phyloP scores from a whole-genome alignment of 2,888 invertebrate species.

The Himalopsyche anomala region DNA sequence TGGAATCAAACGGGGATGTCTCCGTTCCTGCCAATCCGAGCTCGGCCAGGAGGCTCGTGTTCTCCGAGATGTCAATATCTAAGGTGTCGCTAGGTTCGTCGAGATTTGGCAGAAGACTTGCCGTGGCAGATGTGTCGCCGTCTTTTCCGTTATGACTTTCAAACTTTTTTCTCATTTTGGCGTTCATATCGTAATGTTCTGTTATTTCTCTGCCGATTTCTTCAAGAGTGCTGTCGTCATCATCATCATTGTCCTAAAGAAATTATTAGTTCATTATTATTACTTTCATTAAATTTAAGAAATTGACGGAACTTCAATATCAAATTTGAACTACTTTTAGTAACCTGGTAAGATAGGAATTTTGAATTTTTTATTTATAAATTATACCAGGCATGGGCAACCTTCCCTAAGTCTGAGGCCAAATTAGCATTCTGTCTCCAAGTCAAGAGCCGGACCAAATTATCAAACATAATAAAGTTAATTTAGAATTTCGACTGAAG shows the following conservation, averaged over 20 bases:
- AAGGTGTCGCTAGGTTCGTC: constrained; percentile 62
- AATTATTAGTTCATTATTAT: neutral
- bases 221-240: constrained; percentile 77
- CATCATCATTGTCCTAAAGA: constrained; percentile 73
- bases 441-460: no score
- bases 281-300: constrained; percentile 43
- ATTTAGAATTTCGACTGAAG: no score
- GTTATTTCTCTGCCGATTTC: constrained; percentile 74
- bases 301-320: no score
- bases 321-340: no score
- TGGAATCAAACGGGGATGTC: constrained; percentile 62
- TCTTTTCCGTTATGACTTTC: constrained; percentile 49
- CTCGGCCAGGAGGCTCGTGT: constrained; percentile 76
- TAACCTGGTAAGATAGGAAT: no score
- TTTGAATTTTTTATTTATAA: no score
- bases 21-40: constrained; percentile 77
- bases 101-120: constrained; percentile 72
- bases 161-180: constrained; percentile 55
- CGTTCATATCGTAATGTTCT: constrained; percentile 74
- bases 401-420: no score
- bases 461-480: no score
- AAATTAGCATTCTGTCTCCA: no score
- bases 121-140: constrained; percentile 71
- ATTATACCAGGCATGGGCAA: no score
- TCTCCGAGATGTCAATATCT: constrained; percentile 68